These are phyloP conservation scores for Andinoacara biseriatus DNA, from an alignment of 2,113 vertebrate species.

Conservation along the genomic window DNA sequence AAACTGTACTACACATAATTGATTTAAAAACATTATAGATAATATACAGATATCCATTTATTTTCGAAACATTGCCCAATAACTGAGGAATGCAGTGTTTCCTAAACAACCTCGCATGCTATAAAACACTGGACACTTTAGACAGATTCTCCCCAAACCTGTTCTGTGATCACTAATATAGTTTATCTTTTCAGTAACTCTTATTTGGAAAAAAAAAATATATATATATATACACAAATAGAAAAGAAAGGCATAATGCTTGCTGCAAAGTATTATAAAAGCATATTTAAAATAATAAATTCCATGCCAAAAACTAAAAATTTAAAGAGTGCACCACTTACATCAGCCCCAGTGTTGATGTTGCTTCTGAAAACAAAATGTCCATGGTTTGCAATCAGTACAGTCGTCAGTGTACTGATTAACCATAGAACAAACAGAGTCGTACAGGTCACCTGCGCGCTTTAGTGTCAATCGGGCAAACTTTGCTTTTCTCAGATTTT, in stretches of 20 bases:
- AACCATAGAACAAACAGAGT: slow-evolving; percentile 82
- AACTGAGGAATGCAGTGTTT: not conserved
- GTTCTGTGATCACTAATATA: not conserved
- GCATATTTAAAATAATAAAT: not conserved
- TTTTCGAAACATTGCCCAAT: not conserved
- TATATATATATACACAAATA: not conserved
- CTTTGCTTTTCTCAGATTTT: not conserved
- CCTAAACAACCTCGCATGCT: not conserved
- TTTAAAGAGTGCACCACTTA: slow-evolving; percentile 56
- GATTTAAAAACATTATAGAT: not conserved
- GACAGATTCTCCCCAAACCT: not conserved
- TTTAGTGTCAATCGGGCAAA: slow-evolving; percentile 27
- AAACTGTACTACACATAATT: not conserved
- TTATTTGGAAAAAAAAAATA: not conserved
- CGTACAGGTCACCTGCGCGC: slow-evolving; percentile 10
- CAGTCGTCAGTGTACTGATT: slow-evolving; percentile 84
- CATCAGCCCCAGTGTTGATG: slow-evolving; percentile 45
- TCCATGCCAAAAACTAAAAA: not conserved
- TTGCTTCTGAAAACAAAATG: slow-evolving; percentile 59
- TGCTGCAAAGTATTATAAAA: not conserved
- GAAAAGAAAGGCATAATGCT: not conserved
- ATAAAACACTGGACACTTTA: not conserved
- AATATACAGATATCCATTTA: not conserved
- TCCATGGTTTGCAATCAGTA: slow-evolving; percentile 76
- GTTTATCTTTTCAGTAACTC: not conserved